Percentiles rank a stretch among this genome's conserved stretches.
phyloP scores from a whole-genome alignment of 2,888 invertebrate genomes.

The Drosophila sordidapex region DNA sequence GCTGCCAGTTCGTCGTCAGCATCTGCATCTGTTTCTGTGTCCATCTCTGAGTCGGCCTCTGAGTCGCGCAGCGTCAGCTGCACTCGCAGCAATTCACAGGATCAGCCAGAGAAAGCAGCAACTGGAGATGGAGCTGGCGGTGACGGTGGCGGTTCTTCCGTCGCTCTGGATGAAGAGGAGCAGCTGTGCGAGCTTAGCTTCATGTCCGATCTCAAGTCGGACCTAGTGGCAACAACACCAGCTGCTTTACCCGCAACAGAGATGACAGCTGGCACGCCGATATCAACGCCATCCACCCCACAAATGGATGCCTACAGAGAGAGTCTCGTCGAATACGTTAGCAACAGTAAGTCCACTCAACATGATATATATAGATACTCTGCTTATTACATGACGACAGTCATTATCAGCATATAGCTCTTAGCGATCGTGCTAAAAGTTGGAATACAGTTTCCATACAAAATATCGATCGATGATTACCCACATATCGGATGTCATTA shows the following conservation, averaged over 20 bases:
- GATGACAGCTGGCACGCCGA: neutral
- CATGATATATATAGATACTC: neutral
- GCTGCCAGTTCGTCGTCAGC: conserved; percentile 29
- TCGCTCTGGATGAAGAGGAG: conserved; percentile 48
- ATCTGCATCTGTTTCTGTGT: conserved; percentile 1
- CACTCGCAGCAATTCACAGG: conserved; percentile 65
- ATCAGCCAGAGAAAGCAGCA: conserved; percentile 37
- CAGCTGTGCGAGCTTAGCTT: conserved; percentile 62
- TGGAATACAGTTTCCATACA: too few relatives aligned
- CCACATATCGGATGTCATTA: neutral
- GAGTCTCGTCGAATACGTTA: conserved; percentile 88
- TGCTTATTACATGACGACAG: neutral
- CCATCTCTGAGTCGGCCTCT: conserved; percentile 6
- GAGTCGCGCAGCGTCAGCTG: conserved; percentile 43
- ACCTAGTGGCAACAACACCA: conserved; percentile 18
- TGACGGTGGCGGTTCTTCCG: neutral
- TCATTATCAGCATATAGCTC: neutral
- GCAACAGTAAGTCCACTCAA: conserved; percentile 86
- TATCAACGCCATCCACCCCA: neutral
- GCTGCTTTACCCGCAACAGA: neutral
- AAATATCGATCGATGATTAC: neutral
- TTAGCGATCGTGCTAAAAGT: neutral
- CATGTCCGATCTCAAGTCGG: conserved; percentile 60
- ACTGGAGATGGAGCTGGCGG: conserved; percentile 27
- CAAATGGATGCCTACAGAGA: conserved; percentile 46